phyloP scores from a whole-genome alignment of 1,140 invertebrate genomes.

The Dendrolimus kikuchii region DNA sequence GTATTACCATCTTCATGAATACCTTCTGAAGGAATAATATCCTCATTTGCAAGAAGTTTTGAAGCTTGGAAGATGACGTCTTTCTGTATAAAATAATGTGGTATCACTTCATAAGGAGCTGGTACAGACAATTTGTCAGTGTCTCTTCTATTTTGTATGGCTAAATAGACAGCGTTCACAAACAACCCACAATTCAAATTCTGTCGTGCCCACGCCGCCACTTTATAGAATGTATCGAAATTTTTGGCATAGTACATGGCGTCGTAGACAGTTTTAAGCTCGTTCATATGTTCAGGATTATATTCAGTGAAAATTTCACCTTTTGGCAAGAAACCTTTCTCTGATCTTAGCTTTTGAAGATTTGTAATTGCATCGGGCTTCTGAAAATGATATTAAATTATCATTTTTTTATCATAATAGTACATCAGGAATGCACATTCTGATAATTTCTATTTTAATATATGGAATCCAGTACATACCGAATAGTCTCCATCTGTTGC shows the following conservation, averaged over 20 bases:
- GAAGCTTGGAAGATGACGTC: conserved; percentile 49
- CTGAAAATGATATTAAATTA: conserved; percentile 21
- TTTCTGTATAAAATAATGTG: conserved; percentile 68
- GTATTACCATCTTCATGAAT: conserved; percentile 48
- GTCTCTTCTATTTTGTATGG: conserved; percentile 64
- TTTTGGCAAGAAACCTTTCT: conserved; percentile 39
- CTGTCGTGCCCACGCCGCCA: conserved; percentile 69
- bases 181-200: conserved; percentile 72
- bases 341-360: conserved; percentile 32
- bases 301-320: conserved; percentile 61
- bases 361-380: conserved; percentile 32
- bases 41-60: conserved; percentile 28
- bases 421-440: neutral
- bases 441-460: conserved; percentile 2
- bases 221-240: conserved; percentile 30
- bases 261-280: conserved; percentile 53
- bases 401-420: neutral
- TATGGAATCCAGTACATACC: conserved; percentile 24
- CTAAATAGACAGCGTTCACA: conserved; percentile 63
- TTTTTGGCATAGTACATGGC: conserved; percentile 75
- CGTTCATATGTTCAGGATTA: conserved; percentile 39
- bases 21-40: conserved; percentile 17
- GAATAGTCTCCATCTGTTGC: conserved; percentile 27
- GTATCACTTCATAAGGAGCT: conserved; percentile 71
- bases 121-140: conserved; percentile 67